These are phyloP conservation scores for Pseudois nayaur DNA, from an alignment of 2,113 vertebrate species.

Conservation along the genomic window DNA sequence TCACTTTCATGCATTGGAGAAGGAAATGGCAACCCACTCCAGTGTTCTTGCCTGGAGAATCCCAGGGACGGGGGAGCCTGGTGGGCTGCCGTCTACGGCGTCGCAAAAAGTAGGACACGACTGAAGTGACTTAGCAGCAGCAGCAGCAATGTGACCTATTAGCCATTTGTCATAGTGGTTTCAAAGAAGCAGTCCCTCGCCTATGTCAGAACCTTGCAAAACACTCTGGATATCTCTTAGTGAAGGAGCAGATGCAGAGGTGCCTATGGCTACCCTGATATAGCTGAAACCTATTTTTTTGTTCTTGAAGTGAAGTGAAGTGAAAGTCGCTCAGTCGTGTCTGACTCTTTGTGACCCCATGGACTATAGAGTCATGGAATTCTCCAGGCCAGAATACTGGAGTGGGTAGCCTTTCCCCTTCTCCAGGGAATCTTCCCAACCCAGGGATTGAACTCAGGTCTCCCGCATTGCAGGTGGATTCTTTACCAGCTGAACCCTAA, in stretches of 20 bases:
- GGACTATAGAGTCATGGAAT: neutral
- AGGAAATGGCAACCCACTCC: no score
- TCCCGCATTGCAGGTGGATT: neutral
- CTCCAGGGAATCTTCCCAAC: neutral
- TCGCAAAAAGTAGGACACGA: rapidly evolving
- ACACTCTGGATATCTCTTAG: neutral
- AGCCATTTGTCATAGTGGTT: neutral
- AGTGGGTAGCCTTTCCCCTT: neutral
- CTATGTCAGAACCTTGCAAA: neutral
- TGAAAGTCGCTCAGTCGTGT: neutral
- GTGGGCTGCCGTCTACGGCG: rapidly evolving
- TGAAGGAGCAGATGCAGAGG: neutral
- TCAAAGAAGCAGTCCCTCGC: neutral
- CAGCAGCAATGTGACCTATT: neutral
- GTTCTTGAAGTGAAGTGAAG: neutral
- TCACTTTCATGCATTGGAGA: no score
- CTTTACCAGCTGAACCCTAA: neutral
- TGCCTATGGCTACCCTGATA: neutral
- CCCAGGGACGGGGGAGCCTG: no score
- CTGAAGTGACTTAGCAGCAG: no score
- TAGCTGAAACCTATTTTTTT: neutral
- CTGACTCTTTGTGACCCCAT: neutral
- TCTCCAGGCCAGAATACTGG: neutral
- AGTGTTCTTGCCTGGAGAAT: no score
- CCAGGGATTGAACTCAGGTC: neutral